Percentiles rank a stretch among this genome's conserved stretches.
These are phyloP conservation scores for Leptinotarsa lineolata DNA, from an alignment of 1,140 invertebrate species.

Conservation along the genomic window DNA sequence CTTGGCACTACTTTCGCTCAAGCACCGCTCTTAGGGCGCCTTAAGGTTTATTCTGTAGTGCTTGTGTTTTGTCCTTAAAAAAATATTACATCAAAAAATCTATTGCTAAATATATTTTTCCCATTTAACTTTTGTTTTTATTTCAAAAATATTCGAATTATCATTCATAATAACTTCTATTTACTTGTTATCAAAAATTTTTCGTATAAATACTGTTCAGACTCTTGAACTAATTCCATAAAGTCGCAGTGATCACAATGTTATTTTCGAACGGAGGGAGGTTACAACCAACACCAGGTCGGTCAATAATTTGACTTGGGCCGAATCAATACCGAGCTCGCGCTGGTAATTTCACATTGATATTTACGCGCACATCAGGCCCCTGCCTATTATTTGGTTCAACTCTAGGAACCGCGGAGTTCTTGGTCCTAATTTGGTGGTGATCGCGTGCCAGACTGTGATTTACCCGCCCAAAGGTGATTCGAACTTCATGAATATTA, in stretches of 20 bases:
- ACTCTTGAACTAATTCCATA: too few relatives aligned
- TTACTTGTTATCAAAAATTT: too few relatives aligned
- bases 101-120: too few relatives aligned
- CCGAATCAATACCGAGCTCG: slow-evolving; percentile 38
- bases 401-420: slow-evolving; percentile 13
- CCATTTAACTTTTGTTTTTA: too few relatives aligned
- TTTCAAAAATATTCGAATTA: too few relatives aligned
- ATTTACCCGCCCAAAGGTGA: slow-evolving; percentile 11
- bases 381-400: slow-evolving; percentile 10
- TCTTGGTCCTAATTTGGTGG: slow-evolving; percentile 16
- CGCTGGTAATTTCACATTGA: slow-evolving; percentile 41
- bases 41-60: too few relatives aligned
- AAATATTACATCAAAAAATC: too few relatives aligned
- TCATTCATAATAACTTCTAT: too few relatives aligned
- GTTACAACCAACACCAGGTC: background rate
- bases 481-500: slow-evolving; percentile 12
- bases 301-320: slow-evolving; percentile 17
- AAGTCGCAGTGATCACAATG: background rate
- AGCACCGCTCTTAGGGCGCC: too few relatives aligned
- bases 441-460: slow-evolving; percentile 16
- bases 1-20: too few relatives aligned
- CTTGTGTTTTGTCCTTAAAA: too few relatives aligned
- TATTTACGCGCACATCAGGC: slow-evolving; percentile 32
- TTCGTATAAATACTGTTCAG: too few relatives aligned
- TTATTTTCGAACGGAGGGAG: background rate